A percentile compares a stretch with the other conserved stretches of the same genome.
Conservation (phyloP, 2,888 invertebrate species). For the Furcula furcula region DNA sequence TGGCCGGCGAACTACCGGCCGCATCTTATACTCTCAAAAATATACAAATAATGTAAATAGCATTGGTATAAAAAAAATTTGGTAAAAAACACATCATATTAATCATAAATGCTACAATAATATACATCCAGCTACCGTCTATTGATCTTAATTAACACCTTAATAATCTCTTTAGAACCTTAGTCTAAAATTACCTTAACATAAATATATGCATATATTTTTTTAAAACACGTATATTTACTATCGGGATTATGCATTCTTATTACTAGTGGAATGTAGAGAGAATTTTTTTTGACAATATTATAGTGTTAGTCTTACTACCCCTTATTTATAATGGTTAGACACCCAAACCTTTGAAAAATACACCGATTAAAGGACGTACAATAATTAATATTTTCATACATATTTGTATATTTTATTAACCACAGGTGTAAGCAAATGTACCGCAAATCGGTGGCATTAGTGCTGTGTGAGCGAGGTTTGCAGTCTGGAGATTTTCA, state of each 20-base stretch:
- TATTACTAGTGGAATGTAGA: constrained; percentile 71
- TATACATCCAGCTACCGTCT: constrained; percentile 67
- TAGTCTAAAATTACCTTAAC: constrained; percentile 25
- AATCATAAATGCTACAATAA: constrained; percentile 56
- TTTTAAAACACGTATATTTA: constrained; percentile 36
- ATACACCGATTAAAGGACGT: constrained; percentile 55
- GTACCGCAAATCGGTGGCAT: not conserved
- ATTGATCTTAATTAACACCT: constrained; percentile 50
- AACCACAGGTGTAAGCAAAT: constrained; percentile 7
- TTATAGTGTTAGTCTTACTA: constrained; percentile 63
- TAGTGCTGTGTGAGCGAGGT: too few species aligned
- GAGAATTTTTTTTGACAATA: constrained; percentile 35
- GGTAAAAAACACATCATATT: constrained; percentile 59
- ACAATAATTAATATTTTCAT: constrained; percentile 16
- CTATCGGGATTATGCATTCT: constrained; percentile 56
- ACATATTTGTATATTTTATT: constrained; percentile 21
- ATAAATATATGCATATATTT: constrained; percentile 24
- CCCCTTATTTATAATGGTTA: constrained; percentile 73
- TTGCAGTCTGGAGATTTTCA: too few species aligned
- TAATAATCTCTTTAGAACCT: constrained; percentile 62
- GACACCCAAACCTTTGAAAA: constrained; percentile 70
- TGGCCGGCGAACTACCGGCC: constrained; percentile 24
- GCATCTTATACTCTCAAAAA: constrained; percentile 40
- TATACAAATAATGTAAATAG: constrained; percentile 61
- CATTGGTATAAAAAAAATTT: constrained; percentile 79